These are phyloP conservation scores for Zophobas morio DNA, from an alignment of 1,140 invertebrate species.

Conservation along the genomic window DNA sequence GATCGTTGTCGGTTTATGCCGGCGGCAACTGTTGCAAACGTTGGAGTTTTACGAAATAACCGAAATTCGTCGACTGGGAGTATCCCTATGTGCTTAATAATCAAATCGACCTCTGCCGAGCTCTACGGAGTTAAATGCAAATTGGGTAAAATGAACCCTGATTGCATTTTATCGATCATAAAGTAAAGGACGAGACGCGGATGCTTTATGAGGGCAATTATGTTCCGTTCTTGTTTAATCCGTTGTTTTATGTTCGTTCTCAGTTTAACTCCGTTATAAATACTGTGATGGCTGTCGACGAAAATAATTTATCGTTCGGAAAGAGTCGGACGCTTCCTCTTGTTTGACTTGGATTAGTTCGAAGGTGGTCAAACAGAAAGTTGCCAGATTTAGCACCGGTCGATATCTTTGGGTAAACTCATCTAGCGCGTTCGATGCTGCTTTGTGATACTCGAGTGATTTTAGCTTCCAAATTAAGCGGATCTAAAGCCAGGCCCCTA, in stretches of 20 bases:
- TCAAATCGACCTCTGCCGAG: slow-evolving; percentile 4
- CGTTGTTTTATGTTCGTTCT: slow-evolving; percentile 11
- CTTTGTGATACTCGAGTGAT: too few species aligned
- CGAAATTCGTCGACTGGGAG: slow-evolving; percentile 1
- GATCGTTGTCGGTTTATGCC: background rate
- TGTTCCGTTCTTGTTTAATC: slow-evolving; percentile 11
- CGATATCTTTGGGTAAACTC: too few species aligned
- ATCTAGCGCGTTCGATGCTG: too few species aligned
- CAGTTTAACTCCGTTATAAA: slow-evolving; percentile 11
- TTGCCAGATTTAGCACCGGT: background rate
- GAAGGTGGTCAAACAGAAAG: background rate
- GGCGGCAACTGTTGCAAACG: slow-evolving; percentile 1
- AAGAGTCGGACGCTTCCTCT: slow-evolving; percentile 7
- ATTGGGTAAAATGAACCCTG: slow-evolving; percentile 16
- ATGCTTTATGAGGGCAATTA: slow-evolving; percentile 16
- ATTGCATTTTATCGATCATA: slow-evolving; percentile 17
- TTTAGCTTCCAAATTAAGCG: too few species aligned
- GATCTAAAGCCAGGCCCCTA: too few species aligned
- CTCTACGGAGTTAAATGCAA: background rate
- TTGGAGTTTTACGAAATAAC: background rate
- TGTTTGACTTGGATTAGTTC: background rate
- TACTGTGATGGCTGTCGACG: slow-evolving; percentile 9
- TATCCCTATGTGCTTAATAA: slow-evolving; percentile 6
- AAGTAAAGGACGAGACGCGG: slow-evolving; percentile 13
- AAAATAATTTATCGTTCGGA: slow-evolving; percentile 7